Percentiles rank a stretch among this genome's conserved stretches.
phyloP scores from a whole-genome alignment of 2,888 invertebrate genomes.

The Sussaba pulchella region DNA sequence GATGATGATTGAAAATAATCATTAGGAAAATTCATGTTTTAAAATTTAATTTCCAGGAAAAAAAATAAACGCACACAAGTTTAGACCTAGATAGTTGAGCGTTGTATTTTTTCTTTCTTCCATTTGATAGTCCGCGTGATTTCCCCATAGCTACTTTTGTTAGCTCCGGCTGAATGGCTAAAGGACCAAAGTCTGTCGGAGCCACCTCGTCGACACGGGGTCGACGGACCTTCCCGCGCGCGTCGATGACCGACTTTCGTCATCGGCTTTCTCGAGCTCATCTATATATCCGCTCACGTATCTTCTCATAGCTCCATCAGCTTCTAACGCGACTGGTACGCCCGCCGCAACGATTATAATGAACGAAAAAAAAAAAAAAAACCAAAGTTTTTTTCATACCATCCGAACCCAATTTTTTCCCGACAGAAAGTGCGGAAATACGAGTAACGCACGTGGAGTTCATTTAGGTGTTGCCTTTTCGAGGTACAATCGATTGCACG shows the following conservation, averaged over 20 bases:
- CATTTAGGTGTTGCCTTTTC: not conserved
- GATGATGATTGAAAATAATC: too few species aligned
- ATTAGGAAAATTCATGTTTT: too few species aligned
- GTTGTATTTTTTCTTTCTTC: too few species aligned
- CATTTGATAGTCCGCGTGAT: conserved; percentile 28
- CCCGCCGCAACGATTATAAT: not conserved
- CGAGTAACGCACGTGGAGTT: not conserved
- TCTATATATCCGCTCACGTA: conserved; percentile 56
- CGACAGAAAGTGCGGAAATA: conserved; percentile 40
- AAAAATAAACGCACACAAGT: too few species aligned
- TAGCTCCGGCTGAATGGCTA: conserved; percentile 17
- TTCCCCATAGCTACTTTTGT: conserved; percentile 45
- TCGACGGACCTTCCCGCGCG: conserved; percentile 65
- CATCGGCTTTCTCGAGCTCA: conserved; percentile 75
- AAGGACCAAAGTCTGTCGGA: not conserved
- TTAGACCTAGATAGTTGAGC: too few species aligned
- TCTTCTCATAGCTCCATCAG: conserved; percentile 6
- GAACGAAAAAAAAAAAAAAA: not conserved
- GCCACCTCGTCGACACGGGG: conserved; percentile 49
- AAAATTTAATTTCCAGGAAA: too few species aligned
- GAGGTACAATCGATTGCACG: not conserved
- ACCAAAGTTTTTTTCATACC: not conserved
- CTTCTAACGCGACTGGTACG: not conserved
- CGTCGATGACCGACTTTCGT: conserved; percentile 79
- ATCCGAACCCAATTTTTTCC: not conserved